phyloP scores from a whole-genome alignment of 1,140 invertebrate genomes.

The honey bee (Apis mellifera) region DNA sequence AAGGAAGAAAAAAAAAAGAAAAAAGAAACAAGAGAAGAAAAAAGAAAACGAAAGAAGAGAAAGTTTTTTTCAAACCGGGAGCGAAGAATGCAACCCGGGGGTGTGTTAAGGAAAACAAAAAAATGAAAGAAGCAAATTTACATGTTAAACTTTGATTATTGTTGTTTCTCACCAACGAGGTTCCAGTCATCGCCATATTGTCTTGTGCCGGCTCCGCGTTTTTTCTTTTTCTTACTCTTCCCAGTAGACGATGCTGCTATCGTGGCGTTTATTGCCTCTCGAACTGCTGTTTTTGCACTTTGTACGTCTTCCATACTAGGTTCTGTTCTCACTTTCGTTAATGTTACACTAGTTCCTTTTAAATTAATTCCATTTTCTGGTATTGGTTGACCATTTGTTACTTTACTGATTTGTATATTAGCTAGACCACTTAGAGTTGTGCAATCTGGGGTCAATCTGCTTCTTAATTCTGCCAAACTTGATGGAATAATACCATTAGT shows the following conservation, averaged over 20 bases:
- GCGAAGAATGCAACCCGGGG: constrained; percentile 18
- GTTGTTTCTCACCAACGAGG: constrained; percentile 82
- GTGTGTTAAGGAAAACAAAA: constrained; percentile 63
- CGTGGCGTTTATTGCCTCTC: constrained; percentile 70
- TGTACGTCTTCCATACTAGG: constrained; percentile 57
- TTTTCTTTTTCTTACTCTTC: constrained; percentile 82
- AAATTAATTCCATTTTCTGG: constrained; percentile 79
- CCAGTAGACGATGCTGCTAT: constrained; percentile 47
- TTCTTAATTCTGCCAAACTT: constrained; percentile 74
- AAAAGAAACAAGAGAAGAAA: neutral
- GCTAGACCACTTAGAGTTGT: constrained; percentile 73
- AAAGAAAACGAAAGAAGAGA: neutral
- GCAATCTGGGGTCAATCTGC: constrained; percentile 70
- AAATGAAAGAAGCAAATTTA: constrained; percentile 71
- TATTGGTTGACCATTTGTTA: constrained; percentile 78
- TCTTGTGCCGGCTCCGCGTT: constrained; percentile 76
- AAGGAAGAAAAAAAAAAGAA: neutral
- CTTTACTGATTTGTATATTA: constrained; percentile 79
- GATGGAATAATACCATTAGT: constrained; percentile 70
- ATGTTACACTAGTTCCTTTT: constrained; percentile 78
- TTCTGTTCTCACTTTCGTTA: constrained; percentile 75
- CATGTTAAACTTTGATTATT: constrained; percentile 74
- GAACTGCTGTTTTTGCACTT: constrained; percentile 58
- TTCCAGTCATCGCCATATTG: constrained; percentile 81
- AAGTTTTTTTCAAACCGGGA: constrained; percentile 8